Evolutionary conservation across 30 jellyfish, hydroid and myxozoan species (phyloP).

Genomic region (Haliclystus octoradiatus): DNA sequence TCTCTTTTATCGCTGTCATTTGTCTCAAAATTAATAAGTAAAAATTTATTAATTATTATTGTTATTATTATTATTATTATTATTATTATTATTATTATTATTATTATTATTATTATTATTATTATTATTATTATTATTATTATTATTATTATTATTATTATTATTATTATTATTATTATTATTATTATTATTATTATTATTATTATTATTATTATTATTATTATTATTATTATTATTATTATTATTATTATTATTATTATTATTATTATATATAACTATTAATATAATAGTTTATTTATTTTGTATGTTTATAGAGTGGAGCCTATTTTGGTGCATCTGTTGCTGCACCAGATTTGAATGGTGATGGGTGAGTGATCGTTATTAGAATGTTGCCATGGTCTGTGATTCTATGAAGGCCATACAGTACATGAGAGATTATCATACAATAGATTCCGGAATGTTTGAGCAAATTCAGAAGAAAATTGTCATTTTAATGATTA

Average conservation of each 20-base stretch:
- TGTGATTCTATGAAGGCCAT: too few relatives aligned
- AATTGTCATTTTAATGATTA: too few relatives aligned
- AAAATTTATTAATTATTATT: too few relatives aligned
- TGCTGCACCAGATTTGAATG: conserved; percentile 66
- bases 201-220: neutral
- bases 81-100: neutral
- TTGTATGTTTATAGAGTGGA: conserved; percentile 46
- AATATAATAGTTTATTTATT: too few relatives aligned
- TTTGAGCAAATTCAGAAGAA: too few relatives aligned
- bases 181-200: neutral
- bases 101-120: neutral
- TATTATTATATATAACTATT: too few relatives aligned
- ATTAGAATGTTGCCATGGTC: too few relatives aligned
- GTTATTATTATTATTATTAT: neutral
- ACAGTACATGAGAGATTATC: too few relatives aligned
- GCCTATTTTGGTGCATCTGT: conserved; percentile 60
- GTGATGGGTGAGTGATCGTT: conserved; percentile 50
- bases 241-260: neutral
- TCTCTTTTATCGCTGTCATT: too few relatives aligned
- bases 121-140: neutral
- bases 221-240: neutral
- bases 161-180: neutral
- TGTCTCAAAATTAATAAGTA: too few relatives aligned
- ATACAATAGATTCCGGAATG: too few relatives aligned
- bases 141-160: neutral